A percentile compares a stretch with the other conserved stretches of the same genome.
These are phyloP conservation scores for Nyctereutes procyonoides DNA, from an alignment of 2,113 vertebrate genomes.

Conservation along the genomic window DNA sequence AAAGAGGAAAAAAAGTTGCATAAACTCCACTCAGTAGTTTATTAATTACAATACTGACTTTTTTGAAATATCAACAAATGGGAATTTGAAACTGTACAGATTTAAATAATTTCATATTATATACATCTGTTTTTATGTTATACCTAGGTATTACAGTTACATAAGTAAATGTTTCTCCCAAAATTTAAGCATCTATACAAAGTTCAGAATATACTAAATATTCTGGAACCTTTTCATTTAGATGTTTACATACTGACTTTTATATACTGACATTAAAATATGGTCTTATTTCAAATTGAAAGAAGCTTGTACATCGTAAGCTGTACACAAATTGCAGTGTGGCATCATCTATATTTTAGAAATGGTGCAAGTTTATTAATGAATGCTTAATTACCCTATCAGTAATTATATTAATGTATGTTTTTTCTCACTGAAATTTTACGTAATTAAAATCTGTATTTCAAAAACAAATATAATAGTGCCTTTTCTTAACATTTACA, in stretches of 20 bases:
- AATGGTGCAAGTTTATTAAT: not conserved
- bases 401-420: not conserved
- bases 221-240: not conserved
- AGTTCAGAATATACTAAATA: not conserved
- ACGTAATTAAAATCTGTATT: not conserved
- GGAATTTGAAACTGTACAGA: not conserved
- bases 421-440: not conserved
- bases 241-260: not conserved
- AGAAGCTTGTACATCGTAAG: not conserved
- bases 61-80: not conserved
- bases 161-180: not conserved
- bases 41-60: not conserved
- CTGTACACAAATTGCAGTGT: not conserved
- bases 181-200: not conserved
- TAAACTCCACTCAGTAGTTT: not conserved
- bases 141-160: not conserved
- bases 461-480: not conserved
- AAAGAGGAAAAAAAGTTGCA: not conserved
- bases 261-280: not conserved
- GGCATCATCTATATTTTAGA: not conserved
- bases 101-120: not conserved
- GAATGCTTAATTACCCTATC: not conserved
- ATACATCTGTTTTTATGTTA: not conserved
- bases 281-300: not conserved
- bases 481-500: not conserved